Conservation (phyloP, 2,888 invertebrate genomes). For the Euproctis similis region DNA sequence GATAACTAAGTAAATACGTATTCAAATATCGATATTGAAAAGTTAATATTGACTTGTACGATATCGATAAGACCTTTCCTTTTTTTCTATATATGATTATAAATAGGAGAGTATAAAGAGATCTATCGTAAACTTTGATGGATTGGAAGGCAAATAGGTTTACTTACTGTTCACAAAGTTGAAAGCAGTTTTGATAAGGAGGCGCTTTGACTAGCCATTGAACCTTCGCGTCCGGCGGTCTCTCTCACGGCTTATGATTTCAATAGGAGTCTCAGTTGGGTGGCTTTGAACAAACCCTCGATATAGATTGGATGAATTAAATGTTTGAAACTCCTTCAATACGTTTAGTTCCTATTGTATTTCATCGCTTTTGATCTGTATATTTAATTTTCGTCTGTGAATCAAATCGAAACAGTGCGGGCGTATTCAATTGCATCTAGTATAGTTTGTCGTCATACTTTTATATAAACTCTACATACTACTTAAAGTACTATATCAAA, state of each 20-base stretch:
- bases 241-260: slow-evolving; percentile 28
- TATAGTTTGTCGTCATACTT: neutral
- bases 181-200: slow-evolving; percentile 41
- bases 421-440: no score
- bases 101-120: slow-evolving; percentile 28
- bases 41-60: slow-evolving; percentile 22
- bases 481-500: no score
- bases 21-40: slow-evolving; percentile 22
- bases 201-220: slow-evolving; percentile 28
- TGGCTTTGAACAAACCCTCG: slow-evolving; percentile 22
- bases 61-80: slow-evolving; percentile 11
- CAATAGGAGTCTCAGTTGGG: slow-evolving; percentile 28
- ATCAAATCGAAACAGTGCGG: no score
- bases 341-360: slow-evolving; percentile 15
- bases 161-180: slow-evolving; percentile 32
- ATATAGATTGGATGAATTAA: slow-evolving; percentile 23
- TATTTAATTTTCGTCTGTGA: no score
- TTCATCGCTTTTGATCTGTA: slow-evolving; percentile 20
- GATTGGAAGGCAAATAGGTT: slow-evolving; percentile 39
- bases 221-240: slow-evolving; percentile 27
- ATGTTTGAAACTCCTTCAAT: slow-evolving; percentile 20
- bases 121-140: slow-evolving; percentile 36
- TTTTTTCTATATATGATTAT: slow-evolving; percentile 15
- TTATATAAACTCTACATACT: no score
- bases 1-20: no score